A percentile compares a stretch with the other conserved stretches of the same genome.
phyloP scores from a whole-genome alignment of 2,113 vertebrate species.

The Gallinago undulata region DNA sequence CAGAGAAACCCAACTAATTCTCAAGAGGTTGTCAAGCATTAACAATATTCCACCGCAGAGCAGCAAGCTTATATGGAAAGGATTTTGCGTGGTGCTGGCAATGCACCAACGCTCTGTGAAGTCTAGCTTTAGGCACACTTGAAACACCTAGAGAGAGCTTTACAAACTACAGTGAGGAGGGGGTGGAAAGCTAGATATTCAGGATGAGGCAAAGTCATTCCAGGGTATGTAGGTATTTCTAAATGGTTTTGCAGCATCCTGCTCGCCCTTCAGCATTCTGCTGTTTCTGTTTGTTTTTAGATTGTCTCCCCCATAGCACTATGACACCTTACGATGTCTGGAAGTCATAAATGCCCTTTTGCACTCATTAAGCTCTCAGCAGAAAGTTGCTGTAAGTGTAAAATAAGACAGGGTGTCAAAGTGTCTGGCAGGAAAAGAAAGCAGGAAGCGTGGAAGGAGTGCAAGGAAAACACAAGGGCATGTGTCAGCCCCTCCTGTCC shows the following conservation, averaged over 20 bases:
- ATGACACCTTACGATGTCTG: background rate
- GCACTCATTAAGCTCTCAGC: slow-evolving; percentile 42
- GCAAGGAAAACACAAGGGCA: background rate
- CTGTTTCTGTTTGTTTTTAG: background rate
- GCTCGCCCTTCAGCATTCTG: background rate
- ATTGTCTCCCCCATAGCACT: background rate
- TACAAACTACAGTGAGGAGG: background rate
- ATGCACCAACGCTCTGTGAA: background rate
- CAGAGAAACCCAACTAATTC: background rate
- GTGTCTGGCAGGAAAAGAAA: background rate
- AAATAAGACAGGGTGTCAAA: slow-evolving; percentile 12
- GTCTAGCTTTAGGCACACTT: background rate
- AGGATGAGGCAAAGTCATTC: background rate
- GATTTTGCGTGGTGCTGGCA: background rate
- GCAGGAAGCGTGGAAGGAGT: background rate
- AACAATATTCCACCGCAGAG: background rate
- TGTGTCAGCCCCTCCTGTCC: background rate
- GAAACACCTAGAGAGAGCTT: background rate
- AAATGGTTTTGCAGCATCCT: background rate
- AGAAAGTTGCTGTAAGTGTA: slow-evolving; percentile 22
- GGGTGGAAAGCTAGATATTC: background rate
- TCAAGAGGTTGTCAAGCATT: background rate
- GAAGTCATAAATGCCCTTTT: background rate
- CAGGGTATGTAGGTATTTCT: background rate
- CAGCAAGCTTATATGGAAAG: background rate